phyloP scores from a whole-genome alignment of 2,888 invertebrate genomes.

The Morpho deidamia region DNA sequence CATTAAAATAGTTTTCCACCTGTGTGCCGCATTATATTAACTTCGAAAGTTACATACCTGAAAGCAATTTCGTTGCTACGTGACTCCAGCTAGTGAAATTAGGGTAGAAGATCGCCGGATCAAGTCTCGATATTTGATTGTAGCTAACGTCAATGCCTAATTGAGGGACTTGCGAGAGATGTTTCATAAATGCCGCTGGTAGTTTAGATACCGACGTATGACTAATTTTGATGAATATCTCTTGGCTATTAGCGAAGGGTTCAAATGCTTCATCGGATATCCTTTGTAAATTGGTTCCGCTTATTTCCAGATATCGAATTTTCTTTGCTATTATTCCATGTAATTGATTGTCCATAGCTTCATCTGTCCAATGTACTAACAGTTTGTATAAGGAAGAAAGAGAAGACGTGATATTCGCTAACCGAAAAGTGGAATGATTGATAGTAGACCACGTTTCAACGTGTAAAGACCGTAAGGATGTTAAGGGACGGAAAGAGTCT shows the following conservation, averaged over 20 bases:
- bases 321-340: constrained; percentile 88
- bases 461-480: constrained; percentile 83
- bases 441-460: constrained; percentile 87
- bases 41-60: constrained; percentile 75
- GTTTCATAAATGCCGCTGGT: constrained; percentile 87
- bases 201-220: constrained; percentile 88
- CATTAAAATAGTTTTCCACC: background rate
- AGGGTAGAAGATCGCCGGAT: constrained; percentile 91
- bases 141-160: constrained; percentile 89
- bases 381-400: constrained; percentile 86
- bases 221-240: constrained; percentile 86
- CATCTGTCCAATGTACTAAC: constrained; percentile 86
- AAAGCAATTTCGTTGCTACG: constrained; percentile 90
- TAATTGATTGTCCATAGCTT: constrained; percentile 85
- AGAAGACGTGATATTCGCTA: constrained; percentile 84
- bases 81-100: constrained; percentile 93
- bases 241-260: constrained; percentile 85
- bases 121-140: constrained; percentile 88
- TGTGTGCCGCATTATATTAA: background rate
- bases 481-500: constrained; percentile 84
- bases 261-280: constrained; percentile 89
- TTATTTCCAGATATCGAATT: constrained; percentile 88
- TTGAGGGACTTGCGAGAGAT: constrained; percentile 87
- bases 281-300: constrained; percentile 84
- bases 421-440: constrained; percentile 81